Base-by-base conservation (phyloP, 1,140 invertebrate genomes). In the Telenomus remus region DNA sequence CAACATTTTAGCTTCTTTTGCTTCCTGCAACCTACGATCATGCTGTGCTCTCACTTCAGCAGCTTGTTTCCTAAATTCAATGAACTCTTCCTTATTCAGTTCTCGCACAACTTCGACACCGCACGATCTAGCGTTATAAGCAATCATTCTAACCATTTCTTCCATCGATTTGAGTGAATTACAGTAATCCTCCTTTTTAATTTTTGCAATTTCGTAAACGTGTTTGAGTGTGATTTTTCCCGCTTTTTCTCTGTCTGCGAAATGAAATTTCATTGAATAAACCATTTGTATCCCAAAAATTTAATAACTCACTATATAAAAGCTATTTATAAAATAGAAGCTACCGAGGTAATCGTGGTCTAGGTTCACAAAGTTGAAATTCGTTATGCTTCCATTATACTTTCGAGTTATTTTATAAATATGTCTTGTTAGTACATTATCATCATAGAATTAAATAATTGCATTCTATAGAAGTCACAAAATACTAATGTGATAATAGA, bases 201-300 rank as follows among this genome's bases (percentile, higher is more conserved):
- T 95, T 87, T 93, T 91, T 0, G 98, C 98, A 82, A 99, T 99
- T 92, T 99, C 98, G 89, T 99, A 99, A 33, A 99, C 86, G 89
- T 99, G 98, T 86, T 98, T 99, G 0, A 97, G 81, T 1, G 97
- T 97, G 50, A 99, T 91, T 90, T 94, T 98, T 0, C 98, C 98
- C 80, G 92, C 43, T 42, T 63, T 8, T 53, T 71, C 68, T 1
- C 5, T 4, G 4, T 10, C 61, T 68, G 13, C 2, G 6, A 27
- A 27, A 27, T 27, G 44, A 63, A 61, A 51, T 48, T 43, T 13
- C 11, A 44, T 12, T 12, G 8, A 4, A 1, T 9, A n/a, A 11
- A 39, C 9, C 37, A 39, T 9, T 39, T 2, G 5, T 35, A 35
- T 6, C 10, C 34, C n/a, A n/a, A n/a, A n/a, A n/a, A n/a, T n/a